A percentile compares a stretch with the other conserved stretches of the same genome.
Conservation (phyloP, 2,797 vertebrate species). For the Pangasius macronema region DNA sequence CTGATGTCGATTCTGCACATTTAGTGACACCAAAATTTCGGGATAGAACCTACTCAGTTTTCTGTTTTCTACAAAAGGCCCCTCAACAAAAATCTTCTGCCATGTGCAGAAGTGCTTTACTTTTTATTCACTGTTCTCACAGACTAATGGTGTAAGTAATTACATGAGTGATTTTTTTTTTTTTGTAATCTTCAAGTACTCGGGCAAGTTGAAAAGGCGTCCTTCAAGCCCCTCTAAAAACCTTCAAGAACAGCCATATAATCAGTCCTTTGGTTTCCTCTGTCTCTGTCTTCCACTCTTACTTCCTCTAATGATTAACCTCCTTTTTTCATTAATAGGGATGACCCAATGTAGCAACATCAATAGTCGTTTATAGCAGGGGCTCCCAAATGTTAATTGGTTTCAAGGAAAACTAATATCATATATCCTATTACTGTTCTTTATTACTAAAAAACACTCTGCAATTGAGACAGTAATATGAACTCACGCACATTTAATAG, state of each 20-base stretch:
- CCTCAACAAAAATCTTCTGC: background rate
- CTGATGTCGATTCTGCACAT: background rate
- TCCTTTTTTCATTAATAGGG: slow-evolving; percentile 65
- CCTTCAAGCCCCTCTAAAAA: slow-evolving; percentile 10
- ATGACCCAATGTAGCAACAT: slow-evolving; percentile 36
- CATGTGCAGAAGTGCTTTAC: slow-evolving; percentile 48
- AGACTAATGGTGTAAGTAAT: slow-evolving; percentile 15
- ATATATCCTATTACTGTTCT: background rate
- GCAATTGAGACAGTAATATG: slow-evolving; percentile 4
- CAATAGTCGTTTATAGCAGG: slow-evolving; percentile 29
- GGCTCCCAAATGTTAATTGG: slow-evolving; percentile 35
- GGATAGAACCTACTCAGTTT: background rate
- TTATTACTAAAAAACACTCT: background rate
- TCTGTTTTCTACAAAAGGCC: background rate
- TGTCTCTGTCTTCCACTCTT: slow-evolving; percentile 53
- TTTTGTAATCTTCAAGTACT: background rate
- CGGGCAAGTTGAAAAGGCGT: slow-evolving; percentile 12
- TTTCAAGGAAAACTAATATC: slow-evolving; percentile 3
- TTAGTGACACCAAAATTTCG: background rate
- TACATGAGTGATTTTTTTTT: background rate
- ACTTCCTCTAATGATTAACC: slow-evolving; percentile 62
- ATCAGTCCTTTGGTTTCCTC: background rate
- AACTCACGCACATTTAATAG: background rate
- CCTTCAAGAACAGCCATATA: background rate
- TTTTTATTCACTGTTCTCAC: slow-evolving; percentile 25